A percentile compares a stretch with the other conserved stretches of the same genome.
phyloP scores from a whole-genome alignment of 2,797 vertebrate genomes.

The Falco biarmicus region DNA sequence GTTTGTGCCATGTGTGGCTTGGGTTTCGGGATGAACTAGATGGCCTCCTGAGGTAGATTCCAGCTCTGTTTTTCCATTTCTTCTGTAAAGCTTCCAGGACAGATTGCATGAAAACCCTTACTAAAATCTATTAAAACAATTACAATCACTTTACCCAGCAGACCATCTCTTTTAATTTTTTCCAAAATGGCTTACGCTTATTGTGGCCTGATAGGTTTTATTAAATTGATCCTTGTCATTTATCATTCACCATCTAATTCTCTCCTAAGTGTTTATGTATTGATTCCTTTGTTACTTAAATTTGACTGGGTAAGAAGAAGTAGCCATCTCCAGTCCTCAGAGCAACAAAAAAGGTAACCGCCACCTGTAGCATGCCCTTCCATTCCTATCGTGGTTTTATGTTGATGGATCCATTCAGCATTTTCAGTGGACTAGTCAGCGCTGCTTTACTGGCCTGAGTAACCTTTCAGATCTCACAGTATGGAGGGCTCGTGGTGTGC shows the following conservation, averaged over 20 bases:
- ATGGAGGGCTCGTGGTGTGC: background rate
- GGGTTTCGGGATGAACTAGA: background rate
- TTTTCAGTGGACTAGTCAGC: background rate
- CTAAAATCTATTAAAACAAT: background rate
- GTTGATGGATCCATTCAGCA: background rate
- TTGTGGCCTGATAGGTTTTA: background rate
- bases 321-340: background rate
- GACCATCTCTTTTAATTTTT: background rate
- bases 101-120: background rate
- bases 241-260: slow-evolving; percentile 10
- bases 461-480: background rate
- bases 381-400: background rate
- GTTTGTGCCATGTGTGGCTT: background rate
- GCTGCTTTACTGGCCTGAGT: background rate
- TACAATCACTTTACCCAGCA: background rate
- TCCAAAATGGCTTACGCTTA: background rate
- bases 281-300: slow-evolving; percentile 34
- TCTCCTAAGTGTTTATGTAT: slow-evolving; percentile 11
- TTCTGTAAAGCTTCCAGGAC: background rate
- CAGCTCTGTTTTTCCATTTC: background rate
- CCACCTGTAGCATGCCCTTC: background rate
- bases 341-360: background rate
- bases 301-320: background rate
- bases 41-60: background rate
- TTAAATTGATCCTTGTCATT: slow-evolving; percentile 4